phyloP scores from a whole-genome alignment of 2,888 invertebrate genomes.

The Apamea sordens region DNA sequence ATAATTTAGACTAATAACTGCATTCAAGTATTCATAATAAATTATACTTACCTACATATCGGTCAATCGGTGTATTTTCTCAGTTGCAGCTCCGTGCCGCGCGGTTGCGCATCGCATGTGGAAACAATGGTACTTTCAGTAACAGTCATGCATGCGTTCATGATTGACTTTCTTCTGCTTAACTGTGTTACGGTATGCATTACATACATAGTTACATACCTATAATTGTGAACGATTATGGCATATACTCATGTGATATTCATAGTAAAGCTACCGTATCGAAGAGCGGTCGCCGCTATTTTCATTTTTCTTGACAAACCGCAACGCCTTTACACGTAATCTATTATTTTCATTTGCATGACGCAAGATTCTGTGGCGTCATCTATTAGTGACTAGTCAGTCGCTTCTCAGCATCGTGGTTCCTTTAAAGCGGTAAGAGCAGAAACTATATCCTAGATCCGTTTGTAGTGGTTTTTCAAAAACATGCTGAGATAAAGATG shows the following conservation, averaged over 20 bases:
- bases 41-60: background rate
- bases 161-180: slow-evolving; percentile 54
- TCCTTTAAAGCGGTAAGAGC: background rate
- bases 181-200: slow-evolving; percentile 25
- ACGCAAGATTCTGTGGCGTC: background rate
- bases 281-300: too few relatives aligned
- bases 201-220: slow-evolving; percentile 15
- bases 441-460: background rate
- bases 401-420: too few relatives aligned
- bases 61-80: slow-evolving; percentile 30
- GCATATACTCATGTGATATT: background rate
- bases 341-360: background rate
- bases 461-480: background rate
- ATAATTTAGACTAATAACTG: too few relatives aligned
- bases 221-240: slow-evolving; percentile 8
- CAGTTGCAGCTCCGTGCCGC: slow-evolving; percentile 14
- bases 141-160: slow-evolving; percentile 40
- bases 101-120: slow-evolving; percentile 51
- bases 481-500: background rate
- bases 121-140: slow-evolving; percentile 57
- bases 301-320: background rate
- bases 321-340: background rate
- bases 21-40: slow-evolving; percentile 1
- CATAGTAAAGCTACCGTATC: background rate
- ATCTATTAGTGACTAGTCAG: background rate